Conservation (phyloP, 2,797 vertebrate species). For the Halcyon smyrnensis region DNA sequence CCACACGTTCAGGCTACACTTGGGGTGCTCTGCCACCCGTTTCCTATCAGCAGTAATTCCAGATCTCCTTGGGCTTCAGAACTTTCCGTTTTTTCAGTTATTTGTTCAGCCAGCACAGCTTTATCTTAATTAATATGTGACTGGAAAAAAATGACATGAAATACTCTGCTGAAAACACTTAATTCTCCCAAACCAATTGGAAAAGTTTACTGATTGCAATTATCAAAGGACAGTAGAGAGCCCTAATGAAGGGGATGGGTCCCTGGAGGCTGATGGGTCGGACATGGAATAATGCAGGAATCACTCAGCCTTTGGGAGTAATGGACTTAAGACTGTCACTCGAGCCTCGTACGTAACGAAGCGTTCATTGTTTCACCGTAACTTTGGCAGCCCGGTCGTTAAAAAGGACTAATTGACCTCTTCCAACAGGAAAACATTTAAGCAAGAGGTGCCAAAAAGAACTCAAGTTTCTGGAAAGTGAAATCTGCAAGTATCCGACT, state of each 20-base stretch:
- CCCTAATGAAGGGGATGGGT: not conserved
- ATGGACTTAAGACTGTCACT: not conserved
- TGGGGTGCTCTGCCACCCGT: no score
- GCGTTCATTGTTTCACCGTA: conserved; percentile 10
- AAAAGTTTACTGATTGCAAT: not conserved
- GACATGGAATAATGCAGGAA: accelerated
- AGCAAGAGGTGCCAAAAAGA: conserved; percentile 94
- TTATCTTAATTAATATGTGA: not conserved
- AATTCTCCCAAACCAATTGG: not conserved
- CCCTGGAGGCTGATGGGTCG: not conserved
- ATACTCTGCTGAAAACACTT: not conserved
- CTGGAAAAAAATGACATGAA: not conserved
- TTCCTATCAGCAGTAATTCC: not conserved
- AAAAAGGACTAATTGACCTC: conserved; percentile 76
- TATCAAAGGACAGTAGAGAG: not conserved
- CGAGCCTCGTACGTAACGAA: not conserved
- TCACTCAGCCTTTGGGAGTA: not conserved
- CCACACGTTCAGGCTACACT: not conserved
- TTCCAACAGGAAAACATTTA: conserved; percentile 94
- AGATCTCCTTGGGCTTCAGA: not conserved
- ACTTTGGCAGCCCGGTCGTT: conserved; percentile 23
- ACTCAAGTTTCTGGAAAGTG: conserved; percentile 87
- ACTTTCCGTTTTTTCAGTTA: not conserved
- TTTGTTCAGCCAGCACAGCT: not conserved
- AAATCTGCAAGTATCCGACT: conserved; percentile 92